Evolutionary conservation across 2,797 vertebrate species (phyloP).

Genomic region (Tamandua tetradactyla): DNA sequence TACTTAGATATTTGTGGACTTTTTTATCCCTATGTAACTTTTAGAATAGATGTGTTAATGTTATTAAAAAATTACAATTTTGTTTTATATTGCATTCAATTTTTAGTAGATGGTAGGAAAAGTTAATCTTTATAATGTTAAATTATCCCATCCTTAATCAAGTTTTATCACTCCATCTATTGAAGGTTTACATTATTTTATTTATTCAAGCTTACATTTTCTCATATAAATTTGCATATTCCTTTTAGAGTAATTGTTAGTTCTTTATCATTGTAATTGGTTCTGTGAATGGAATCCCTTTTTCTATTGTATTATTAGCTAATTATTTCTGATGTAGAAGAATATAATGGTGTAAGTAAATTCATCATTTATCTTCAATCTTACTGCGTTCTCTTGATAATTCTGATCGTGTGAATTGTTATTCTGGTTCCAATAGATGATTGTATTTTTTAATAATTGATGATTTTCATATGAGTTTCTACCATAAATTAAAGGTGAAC

Average conservation of each 20-base stretch:
- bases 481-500: background rate
- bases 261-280: conserved; percentile 1
- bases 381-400: background rate
- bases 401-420: background rate
- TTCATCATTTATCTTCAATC: background rate
- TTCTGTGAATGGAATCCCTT: background rate
- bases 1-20: background rate
- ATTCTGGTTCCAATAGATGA: background rate
- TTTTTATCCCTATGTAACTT: background rate
- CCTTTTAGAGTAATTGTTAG: conserved; percentile 8
- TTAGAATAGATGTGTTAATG: background rate
- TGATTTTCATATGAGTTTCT: background rate
- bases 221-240: background rate
- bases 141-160: background rate
- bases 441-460: background rate
- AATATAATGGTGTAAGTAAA: background rate
- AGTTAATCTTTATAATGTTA: background rate
- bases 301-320: background rate
- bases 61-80: background rate
- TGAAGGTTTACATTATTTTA: background rate
- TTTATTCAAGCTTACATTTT: background rate
- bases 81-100: background rate
- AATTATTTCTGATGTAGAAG: conserved; percentile 13
- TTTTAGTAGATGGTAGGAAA: background rate
- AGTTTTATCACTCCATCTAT: background rate